Percentiles rank a stretch among this genome's conserved stretches.
Conservation (phyloP, 2,113 vertebrate species). For the Corvus cornix region DNA sequence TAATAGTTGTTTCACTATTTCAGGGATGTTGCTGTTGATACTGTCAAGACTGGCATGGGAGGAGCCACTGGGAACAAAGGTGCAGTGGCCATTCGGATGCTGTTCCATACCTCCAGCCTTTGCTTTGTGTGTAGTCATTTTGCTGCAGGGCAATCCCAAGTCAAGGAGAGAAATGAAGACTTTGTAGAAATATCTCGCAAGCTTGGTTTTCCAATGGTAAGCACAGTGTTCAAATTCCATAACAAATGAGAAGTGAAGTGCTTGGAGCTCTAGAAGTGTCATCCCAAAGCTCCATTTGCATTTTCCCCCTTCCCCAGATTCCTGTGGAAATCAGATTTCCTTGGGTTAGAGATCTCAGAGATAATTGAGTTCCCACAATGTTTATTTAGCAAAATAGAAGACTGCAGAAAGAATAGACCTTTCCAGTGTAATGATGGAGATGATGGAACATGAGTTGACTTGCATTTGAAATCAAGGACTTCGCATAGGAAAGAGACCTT, state of each 20-base stretch:
- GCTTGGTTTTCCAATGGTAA: constrained; percentile 95
- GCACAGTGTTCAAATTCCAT: background rate
- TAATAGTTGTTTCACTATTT: background rate
- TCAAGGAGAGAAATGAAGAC: constrained; percentile 97
- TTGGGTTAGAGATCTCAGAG: background rate
- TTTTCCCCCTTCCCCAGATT: background rate
- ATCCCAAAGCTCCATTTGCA: background rate
- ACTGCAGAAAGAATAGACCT: background rate
- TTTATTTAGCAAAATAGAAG: background rate
- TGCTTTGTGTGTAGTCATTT: constrained; percentile 98
- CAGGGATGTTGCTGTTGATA: constrained; percentile 96
- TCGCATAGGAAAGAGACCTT: background rate
- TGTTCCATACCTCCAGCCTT: constrained; percentile 97
- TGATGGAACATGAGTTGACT: background rate
- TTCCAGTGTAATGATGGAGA: background rate
- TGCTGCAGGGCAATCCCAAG: constrained; percentile 95
- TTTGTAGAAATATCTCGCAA: constrained; percentile 93
- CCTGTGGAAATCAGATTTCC: background rate
- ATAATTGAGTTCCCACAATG: background rate
- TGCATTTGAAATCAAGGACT: background rate
- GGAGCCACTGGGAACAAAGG: constrained; percentile 99
- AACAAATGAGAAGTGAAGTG: background rate
- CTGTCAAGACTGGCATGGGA: constrained; percentile 98
- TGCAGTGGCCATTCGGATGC: constrained; percentile 93
- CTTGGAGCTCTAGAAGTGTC: background rate